phyloP scores from a whole-genome alignment of 1,140 invertebrate species.

The Leptopilina clavipes region DNA sequence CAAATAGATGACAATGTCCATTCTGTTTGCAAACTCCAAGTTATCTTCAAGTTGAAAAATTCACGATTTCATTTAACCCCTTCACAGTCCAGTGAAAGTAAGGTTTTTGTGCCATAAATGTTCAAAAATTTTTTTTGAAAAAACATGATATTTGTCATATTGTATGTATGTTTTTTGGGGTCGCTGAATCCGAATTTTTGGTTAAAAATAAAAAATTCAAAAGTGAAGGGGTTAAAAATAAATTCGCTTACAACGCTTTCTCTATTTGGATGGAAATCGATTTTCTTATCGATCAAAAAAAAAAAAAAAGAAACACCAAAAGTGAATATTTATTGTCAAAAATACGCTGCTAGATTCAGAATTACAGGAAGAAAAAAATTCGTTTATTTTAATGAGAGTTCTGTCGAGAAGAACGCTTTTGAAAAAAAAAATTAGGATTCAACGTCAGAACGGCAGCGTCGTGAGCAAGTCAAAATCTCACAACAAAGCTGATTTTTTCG shows the following conservation, averaged over 20 bases:
- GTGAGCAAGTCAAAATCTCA: constrained; percentile 24
- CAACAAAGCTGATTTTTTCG: background rate
- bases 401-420: background rate
- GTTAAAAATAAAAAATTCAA: too few species aligned
- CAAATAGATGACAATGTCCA: background rate
- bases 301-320: background rate
- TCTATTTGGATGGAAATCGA: background rate
- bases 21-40: background rate
- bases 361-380: background rate
- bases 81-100: too few species aligned
- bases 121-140: too few species aligned
- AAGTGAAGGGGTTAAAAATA: too few species aligned
- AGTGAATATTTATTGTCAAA: background rate
- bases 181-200: too few species aligned
- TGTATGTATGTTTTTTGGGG: too few species aligned
- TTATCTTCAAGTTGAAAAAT: background rate
- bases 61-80: background rate
- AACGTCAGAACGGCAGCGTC: constrained; percentile 31
- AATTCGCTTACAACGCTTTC: background rate
- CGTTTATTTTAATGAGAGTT: background rate
- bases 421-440: constrained; percentile 1
- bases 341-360: background rate
- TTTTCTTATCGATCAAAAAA: background rate
- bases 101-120: too few species aligned
- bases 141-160: too few species aligned